Conservation (phyloP, 2,888 invertebrate species). For the Tineola bisselliella region DNA sequence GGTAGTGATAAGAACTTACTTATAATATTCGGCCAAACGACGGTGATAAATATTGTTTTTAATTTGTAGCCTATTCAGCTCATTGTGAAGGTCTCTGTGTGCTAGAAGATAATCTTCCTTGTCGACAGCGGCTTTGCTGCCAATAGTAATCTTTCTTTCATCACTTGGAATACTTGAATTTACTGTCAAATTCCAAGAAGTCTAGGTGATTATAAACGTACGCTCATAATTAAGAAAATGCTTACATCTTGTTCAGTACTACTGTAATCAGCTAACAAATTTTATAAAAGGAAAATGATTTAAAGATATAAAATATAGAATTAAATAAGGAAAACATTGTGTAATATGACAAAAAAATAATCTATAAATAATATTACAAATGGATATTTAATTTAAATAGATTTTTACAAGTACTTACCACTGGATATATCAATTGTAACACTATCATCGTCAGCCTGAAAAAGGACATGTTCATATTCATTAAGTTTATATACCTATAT, state of each 20-base stretch:
- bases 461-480: not conserved
- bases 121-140: constrained; percentile 25
- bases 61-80: constrained; percentile 39
- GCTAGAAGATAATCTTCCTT: constrained; percentile 48
- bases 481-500: too few relatives aligned
- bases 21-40: constrained; percentile 56
- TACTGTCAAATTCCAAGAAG: too few relatives aligned
- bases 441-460: not conserved
- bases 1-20: constrained; percentile 24
- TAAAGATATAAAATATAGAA: too few relatives aligned
- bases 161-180: not conserved
- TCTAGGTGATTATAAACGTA: too few relatives aligned
- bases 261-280: too few relatives aligned
- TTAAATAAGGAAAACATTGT: too few relatives aligned
- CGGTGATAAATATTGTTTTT: constrained; percentile 53
- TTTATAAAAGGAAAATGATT: too few relatives aligned
- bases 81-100: constrained; percentile 40
- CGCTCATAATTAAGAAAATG: too few relatives aligned
- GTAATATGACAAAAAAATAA: too few relatives aligned
- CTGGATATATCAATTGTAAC: not conserved
- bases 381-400: too few relatives aligned
- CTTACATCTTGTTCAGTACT: too few relatives aligned
- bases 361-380: too few relatives aligned
- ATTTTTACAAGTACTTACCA: not conserved
- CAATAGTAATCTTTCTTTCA: not conserved